A percentile compares a stretch with the other conserved stretches of the same genome.
Evolutionary conservation across 2,888 invertebrate genomes (phyloP).

Genomic region (Strigamia transsilvanica): DNA sequence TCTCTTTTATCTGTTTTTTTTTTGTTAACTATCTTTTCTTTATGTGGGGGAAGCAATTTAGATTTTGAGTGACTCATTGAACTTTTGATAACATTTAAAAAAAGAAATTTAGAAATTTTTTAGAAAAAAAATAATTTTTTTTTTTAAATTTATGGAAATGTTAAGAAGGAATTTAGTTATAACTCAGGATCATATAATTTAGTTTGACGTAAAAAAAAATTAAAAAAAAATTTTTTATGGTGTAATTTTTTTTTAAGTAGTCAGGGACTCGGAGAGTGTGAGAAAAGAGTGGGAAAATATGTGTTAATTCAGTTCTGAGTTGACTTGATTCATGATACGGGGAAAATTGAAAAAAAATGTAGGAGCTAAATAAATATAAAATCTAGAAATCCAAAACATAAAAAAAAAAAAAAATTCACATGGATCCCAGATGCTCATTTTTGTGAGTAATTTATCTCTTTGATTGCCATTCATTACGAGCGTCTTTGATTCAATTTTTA

Average conservation of each 20-base stretch:
- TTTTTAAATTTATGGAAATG: no score
- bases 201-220: not conserved
- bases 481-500: not conserved
- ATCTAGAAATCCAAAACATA: not conserved
- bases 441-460: not conserved
- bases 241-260: not conserved
- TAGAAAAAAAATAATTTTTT: not conserved
- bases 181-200: conserved; percentile 13
- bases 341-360: not conserved
- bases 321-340: not conserved
- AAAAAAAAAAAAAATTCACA: not conserved
- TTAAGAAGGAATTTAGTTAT: not conserved
- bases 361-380: not conserved
- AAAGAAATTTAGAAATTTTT: not conserved
- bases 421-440: not conserved
- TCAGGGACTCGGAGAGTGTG: not conserved
- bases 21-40: conserved; percentile 4
- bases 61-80: not conserved
- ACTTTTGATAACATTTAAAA: not conserved
- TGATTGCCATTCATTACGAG: not conserved
- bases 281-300: conserved; percentile 3
- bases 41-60: not conserved
- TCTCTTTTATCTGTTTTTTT: conserved; percentile 11
- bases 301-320: not conserved
- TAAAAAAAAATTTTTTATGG: not conserved